Evolutionary conservation across 1,140 invertebrate genomes (phyloP), one percentile per base, ranked within the genome.

Genomic region (Branchinecta lynchi): DNA sequence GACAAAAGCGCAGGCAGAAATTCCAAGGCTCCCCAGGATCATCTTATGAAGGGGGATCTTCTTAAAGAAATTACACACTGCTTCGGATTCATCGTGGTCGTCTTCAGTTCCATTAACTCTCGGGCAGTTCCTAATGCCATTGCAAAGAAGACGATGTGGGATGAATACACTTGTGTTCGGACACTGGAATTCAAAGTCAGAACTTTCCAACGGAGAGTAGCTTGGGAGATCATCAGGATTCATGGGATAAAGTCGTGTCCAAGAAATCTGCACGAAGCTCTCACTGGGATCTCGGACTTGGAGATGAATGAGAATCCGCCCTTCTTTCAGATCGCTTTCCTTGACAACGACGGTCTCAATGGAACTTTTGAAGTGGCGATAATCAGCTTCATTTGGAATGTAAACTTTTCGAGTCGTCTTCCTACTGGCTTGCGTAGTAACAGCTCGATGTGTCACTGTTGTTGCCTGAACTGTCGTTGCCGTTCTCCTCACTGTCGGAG

Each of bases 1-100:
- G 17, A 60, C 17, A 60, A 60, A 60, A 60, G 51, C 17, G 51
- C 51, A 60, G 17, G 51, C 51, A 60, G 51, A 60, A 60, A 60
- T 60, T 60, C 51, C 51, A 60, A 60, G 51, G 17, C 51, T 60
- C 17, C 51, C 51, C 1, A 60, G 51, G 17, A 60, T 60, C 51
- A 60, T 60, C 51, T 60, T 60, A 12, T 60, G 12, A 20, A 60
- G 17, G 51, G 51, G 51, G 17, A 60, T 60, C 51, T 20, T 60
- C 17, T 60, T 60, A 20, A 60, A 60, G 17, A 60, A 60, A 20
- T 60, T 60, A 60, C 51, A 60, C 12, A 60, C 51, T 20, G 51
- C 51, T 60, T 60, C 51, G 12, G 51, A 15, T 60, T 60, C 51
- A 60, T 60, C 51, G 6, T 60, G 12, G 2, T 60, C 17, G 17